A percentile compares a stretch with the other conserved stretches of the same genome.
phyloP scores from a whole-genome alignment of 2,113 vertebrate species.

The Colinus virginianus region DNA sequence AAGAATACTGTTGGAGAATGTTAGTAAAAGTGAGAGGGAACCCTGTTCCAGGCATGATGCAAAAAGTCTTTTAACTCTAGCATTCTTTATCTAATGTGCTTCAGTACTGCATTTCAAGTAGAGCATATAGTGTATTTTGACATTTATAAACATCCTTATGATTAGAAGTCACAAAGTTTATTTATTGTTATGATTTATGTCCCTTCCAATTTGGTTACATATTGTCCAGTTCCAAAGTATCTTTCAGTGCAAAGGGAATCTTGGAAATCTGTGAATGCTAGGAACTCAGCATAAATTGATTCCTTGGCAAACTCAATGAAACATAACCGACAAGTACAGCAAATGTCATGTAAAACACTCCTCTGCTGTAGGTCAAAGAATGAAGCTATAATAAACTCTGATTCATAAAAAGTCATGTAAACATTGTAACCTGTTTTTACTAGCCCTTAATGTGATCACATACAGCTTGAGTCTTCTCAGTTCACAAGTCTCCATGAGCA shows the following conservation, averaged over 20 bases:
- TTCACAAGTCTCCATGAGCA: constrained; percentile 58
- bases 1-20: neutral
- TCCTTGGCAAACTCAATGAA: constrained; percentile 71
- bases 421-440: constrained; percentile 84
- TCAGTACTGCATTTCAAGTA: neutral
- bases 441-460: constrained; percentile 79
- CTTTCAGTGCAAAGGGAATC: constrained; percentile 30
- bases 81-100: neutral
- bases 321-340: constrained; percentile 70
- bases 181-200: constrained; percentile 55
- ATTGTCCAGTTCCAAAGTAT: constrained; percentile 20
- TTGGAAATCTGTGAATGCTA: constrained; percentile 47
- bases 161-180: constrained; percentile 27
- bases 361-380: constrained; percentile 76
- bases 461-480: constrained; percentile 61
- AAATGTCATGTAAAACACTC: constrained; percentile 74
- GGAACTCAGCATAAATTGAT: constrained; percentile 21
- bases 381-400: constrained; percentile 79
- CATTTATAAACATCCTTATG: constrained; percentile 32
- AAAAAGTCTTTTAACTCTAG: neutral
- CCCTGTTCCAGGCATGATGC: neutral
- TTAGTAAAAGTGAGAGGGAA: neutral
- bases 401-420: constrained; percentile 84
- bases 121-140: constrained; percentile 32
- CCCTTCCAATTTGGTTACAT: constrained; percentile 29